Percentiles rank a stretch among this genome's conserved stretches.
Conservation (phyloP, 2,888 invertebrate genomes). For the Pogonocherus hispidulus region DNA sequence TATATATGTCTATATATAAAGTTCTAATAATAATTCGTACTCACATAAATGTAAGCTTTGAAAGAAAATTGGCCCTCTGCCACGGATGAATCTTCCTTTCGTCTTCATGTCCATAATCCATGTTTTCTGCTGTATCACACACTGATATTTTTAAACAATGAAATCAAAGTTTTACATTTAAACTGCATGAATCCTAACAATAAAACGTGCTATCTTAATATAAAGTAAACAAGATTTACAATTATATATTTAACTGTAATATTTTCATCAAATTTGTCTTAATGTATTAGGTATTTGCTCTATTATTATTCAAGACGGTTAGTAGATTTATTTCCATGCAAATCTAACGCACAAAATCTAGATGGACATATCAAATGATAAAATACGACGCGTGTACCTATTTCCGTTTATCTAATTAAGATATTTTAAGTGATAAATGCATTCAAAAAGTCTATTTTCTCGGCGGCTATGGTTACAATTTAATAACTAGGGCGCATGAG, state of each 20-base stretch:
- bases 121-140: conserved; percentile 3
- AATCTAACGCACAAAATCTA: not conserved
- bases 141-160: not conserved
- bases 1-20: not conserved
- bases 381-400: not conserved
- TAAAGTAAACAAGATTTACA: conserved; percentile 25
- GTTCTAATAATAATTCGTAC: conserved; percentile 18
- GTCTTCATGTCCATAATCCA: not conserved
- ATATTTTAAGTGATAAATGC: not conserved
- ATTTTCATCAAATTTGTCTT: conserved; percentile 1
- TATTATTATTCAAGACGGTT: not conserved
- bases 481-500: too few species aligned
- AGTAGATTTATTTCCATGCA: not conserved
- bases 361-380: not conserved
- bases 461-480: too few species aligned
- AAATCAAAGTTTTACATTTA: not conserved
- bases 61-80: conserved; percentile 41
- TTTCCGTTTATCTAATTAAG: not conserved
- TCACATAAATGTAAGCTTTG: conserved; percentile 48
- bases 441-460: too few species aligned
- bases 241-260: conserved; percentile 1
- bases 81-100: conserved; percentile 39
- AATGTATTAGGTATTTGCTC: not conserved
- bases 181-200: conserved; percentile 12
- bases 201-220: conserved; percentile 26